A percentile compares a stretch with the other conserved stretches of the same genome.
Evolutionary conservation across 2,888 invertebrate species (phyloP).

Genomic region (Rotaria magnacalcarata): DNA sequence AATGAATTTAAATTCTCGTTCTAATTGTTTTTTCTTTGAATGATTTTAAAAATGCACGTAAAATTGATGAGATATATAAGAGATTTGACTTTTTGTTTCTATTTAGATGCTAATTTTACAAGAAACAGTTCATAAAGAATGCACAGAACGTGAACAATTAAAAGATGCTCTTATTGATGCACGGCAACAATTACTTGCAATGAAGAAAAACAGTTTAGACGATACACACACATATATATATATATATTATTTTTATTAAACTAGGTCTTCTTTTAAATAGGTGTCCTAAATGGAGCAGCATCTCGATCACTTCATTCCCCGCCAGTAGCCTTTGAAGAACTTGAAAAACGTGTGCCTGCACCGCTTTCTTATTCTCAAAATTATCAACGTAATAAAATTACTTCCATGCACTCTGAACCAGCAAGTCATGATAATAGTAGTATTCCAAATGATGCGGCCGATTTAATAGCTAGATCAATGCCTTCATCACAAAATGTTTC

Average conservation of each 20-base stretch:
- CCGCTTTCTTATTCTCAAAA: background rate
- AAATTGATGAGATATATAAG: background rate
- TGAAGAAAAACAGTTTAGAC: slow-evolving; percentile 37
- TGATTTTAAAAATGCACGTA: no score
- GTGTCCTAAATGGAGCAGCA: background rate
- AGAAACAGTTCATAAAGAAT: slow-evolving; percentile 44
- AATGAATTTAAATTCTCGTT: no score
- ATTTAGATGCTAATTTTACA: slow-evolving; percentile 40
- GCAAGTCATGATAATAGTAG: background rate
- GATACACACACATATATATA: background rate
- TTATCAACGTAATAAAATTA: background rate
- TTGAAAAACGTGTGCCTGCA: background rate
- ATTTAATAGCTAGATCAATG: background rate
- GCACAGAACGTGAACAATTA: slow-evolving; percentile 44
- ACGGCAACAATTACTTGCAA: slow-evolving; percentile 36
- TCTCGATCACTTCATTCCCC: slow-evolving; percentile 7
- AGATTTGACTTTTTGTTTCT: background rate
- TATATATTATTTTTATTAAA: background rate
- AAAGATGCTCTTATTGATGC: slow-evolving; percentile 38
- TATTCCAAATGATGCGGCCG: background rate
- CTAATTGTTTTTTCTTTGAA: no score
- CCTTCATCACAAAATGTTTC: background rate
- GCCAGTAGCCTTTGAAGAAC: background rate
- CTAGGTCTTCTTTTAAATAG: background rate
- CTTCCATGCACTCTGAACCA: background rate